Evolutionary conservation across 2,888 invertebrate species (phyloP), one percentile per base, ranked within the genome.

Genomic region (Sphaeridia pumilis): DNA sequence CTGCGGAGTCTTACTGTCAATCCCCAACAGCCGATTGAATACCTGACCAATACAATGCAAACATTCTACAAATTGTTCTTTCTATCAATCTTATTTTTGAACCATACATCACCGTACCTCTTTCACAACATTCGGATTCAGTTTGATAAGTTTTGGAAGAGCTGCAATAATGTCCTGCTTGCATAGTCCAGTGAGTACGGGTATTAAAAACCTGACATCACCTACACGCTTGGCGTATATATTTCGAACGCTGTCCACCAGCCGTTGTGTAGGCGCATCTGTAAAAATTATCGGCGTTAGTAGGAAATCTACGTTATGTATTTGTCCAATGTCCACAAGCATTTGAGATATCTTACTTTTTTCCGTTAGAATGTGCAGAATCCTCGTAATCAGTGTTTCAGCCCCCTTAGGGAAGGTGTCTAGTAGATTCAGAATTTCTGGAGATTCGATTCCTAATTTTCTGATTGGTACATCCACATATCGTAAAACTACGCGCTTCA

Each of bases 161-260:
- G 92, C 90, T 1, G 83, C 80, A 34, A 92, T 76, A 42, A 90
- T 85, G 76, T 97, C 95, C 67, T 81, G 69, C 92, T 93, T 0
- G 84, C n/a, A 78, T 1, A 98, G 76, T 3, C 95, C 94, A 65
- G 84, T 88, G 43, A 98, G 76, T 2, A 98, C 89, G 0, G 98
- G 98, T 59, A 98, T 95, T 12, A 98, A 78, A 71, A 97, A 93
- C 1, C 98, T 78, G 0, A 98, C 94, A 73, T 98, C 98, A 0
- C 90, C 87, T 1, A 95, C 89, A 57, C 92, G 78, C 10, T 87
- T 85, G 57, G 89, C 84, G 73, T 97, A 97, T 50, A 98, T 73
- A 61, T 90, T 89, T 10, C 93, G 79, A 0, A 98, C 92, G 53
- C 83, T 79, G 2, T 82, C 78, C 7, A 98, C 94, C 52, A 98